Percentiles rank a stretch among this genome's conserved stretches.
Evolutionary conservation across 2,113 vertebrate species (phyloP).

Genomic region (Hirundichthys speculiger): DNA sequence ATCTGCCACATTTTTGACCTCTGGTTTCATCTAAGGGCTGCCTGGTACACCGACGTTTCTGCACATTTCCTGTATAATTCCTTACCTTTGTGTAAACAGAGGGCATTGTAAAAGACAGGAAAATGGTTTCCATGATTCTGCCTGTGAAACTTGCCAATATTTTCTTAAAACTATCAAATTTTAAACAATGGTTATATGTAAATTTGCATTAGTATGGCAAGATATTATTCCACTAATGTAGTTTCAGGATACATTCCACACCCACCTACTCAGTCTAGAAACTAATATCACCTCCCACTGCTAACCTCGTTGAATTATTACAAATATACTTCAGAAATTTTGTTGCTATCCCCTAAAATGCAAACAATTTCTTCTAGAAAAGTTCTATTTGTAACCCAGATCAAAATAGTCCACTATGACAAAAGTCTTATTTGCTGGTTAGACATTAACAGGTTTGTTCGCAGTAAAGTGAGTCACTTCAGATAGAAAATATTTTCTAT

Average conservation of each 20-base stretch:
- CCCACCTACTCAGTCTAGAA: conserved; percentile 27
- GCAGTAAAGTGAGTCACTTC: conserved; percentile 72
- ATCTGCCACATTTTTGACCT: background rate
- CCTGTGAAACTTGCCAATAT: no score
- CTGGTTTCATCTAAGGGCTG: background rate
- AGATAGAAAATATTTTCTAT: conserved; percentile 55
- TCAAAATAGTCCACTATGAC: no score
- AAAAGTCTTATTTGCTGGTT: conserved; percentile 1
- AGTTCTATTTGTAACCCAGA: background rate
- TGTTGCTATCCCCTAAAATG: background rate
- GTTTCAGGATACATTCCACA: conserved; percentile 34
- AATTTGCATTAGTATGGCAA: conserved; percentile 3
- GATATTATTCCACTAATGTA: conserved; percentile 31
- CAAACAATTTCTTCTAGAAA: background rate
- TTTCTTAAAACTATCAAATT: no score
- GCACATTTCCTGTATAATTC: no score
- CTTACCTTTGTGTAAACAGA: no score
- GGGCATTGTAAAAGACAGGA: no score
- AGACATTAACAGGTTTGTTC: conserved; percentile 46
- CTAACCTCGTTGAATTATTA: background rate
- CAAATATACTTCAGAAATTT: background rate
- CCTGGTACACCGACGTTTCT: background rate
- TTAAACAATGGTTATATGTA: background rate
- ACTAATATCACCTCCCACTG: conserved; percentile 8
- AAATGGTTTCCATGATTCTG: no score